These are phyloP conservation scores for Pollenia angustigena DNA, from an alignment of 2,888 invertebrate species.

Conservation along the genomic window DNA sequence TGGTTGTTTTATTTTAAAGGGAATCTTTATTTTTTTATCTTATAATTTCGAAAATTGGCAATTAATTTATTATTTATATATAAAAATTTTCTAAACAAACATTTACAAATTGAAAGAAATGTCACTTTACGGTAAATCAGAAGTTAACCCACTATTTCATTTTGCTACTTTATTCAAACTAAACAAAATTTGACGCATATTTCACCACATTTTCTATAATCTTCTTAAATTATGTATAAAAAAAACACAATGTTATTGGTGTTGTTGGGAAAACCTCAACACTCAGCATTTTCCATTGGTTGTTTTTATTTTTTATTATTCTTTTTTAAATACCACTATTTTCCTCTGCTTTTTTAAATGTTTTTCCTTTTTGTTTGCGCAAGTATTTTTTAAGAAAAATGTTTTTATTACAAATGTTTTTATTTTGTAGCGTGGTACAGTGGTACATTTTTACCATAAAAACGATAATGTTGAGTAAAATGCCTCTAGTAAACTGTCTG, in stretches of 20 bases:
- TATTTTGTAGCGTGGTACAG: background rate
- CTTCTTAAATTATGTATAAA: slow-evolving; percentile 14
- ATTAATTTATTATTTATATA: no score
- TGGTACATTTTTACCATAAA: slow-evolving; percentile 1
- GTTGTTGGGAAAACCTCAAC: slow-evolving; percentile 51
- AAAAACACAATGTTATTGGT: no score
- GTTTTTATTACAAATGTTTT: background rate
- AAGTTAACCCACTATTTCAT: no score
- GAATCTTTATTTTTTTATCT: no score
- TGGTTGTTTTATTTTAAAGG: background rate
- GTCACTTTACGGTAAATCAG: no score
- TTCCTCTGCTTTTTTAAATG: background rate
- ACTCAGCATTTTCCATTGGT: slow-evolving; percentile 56
- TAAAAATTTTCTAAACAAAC: no score
- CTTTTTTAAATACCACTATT: slow-evolving; percentile 17
- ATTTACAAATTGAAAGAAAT: no score
- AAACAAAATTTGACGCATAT: slow-evolving; percentile 44
- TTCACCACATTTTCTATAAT: slow-evolving; percentile 41
- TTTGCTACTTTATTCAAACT: background rate
- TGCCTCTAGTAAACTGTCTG: background rate
- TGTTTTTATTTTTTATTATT: slow-evolving; percentile 11
- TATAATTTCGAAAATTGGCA: background rate
- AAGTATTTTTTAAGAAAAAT: background rate
- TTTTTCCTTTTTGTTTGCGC: background rate
- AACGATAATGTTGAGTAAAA: background rate